These are phyloP conservation scores for Gallinago jamesoni DNA, from an alignment of 2,113 vertebrate genomes.

Conservation along the genomic window DNA sequence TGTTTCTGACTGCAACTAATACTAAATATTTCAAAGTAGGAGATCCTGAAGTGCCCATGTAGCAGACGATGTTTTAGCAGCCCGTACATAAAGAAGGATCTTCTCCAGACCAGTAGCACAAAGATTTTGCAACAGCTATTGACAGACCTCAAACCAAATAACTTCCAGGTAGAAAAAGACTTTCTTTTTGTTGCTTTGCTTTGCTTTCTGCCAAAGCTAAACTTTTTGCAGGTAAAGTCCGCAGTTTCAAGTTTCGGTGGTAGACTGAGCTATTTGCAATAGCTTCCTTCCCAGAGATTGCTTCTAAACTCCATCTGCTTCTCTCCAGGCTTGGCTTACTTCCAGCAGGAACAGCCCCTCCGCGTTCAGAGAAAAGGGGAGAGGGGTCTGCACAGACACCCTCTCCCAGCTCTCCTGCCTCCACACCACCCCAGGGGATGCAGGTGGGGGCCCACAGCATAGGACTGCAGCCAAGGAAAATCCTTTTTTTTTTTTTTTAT, in stretches of 20 bases:
- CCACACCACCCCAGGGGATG: rapidly evolving
- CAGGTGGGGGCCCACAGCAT: neutral
- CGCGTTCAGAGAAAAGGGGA: rapidly evolving
- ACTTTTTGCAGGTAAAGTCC: neutral
- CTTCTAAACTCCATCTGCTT: neutral
- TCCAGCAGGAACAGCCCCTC: neutral
- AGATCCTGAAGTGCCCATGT: neutral
- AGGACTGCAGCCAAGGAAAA: neutral
- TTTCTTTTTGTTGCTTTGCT: neutral
- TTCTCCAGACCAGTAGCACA: neutral
- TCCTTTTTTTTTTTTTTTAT: neutral
- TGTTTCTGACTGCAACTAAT: neutral
- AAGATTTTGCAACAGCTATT: neutral
- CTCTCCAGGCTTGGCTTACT: neutral
- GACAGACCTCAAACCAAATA: neutral
- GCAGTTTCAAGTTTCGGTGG: rapidly evolving
- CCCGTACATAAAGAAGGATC: neutral
- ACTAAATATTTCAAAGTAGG: neutral
- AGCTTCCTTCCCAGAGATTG: neutral
- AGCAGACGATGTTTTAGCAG: neutral
- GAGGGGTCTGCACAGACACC: neutral
- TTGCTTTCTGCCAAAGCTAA: neutral
- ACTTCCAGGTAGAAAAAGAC: neutral
- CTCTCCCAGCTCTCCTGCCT: neutral
- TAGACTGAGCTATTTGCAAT: neutral